Base-by-base conservation (phyloP, 2,888 invertebrate genomes). In the Leucania comma region DNA sequence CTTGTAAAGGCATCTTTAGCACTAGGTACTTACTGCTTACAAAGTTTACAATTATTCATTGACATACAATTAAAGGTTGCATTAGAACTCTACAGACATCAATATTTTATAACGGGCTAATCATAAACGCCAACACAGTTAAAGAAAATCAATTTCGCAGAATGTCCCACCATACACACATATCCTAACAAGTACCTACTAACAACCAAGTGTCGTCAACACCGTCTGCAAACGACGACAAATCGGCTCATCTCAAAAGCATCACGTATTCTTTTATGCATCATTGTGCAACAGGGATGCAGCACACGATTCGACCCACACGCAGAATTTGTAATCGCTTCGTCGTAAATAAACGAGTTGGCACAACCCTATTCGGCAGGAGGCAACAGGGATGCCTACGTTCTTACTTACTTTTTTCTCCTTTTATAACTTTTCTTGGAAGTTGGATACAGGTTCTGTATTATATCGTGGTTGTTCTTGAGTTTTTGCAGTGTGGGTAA, bases 221-320 rank as follows among this genome's bases (percentile, higher is more conserved):
- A 60, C 56, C 56, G 79, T 71, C 68, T 68, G 68, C 72, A 68
- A 74, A 62, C 74, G 75, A 79, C 80, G 80, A 85, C 86, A 88
- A 87, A 90, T 90, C 90, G 91, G 90, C 89, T 80, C 86, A 87
- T 89, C 88, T 88, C 89, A 90, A 91, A 90, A 86, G 86, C 84
- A 72, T 86, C 90, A 89, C 89, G 90, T 91, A 84, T 84, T 85
- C 80, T 84, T 83, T 87, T 85, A 83, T 88, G 86, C 85, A 83
- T 88, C 82, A 87, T 88, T 87, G 86, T 90, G 89, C 88, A 89
- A 85, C 86, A 88, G 87, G 88, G 91, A 87, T 88, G 89, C 88
- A 76, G 67, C 76, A 83, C 86, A 86, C 87, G 87, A 74, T 75
- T 75, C 76, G 66, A 78, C 78, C 82, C 86, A 80, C 72, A 83